Conservation (phyloP, 2,888 invertebrate genomes). For the Hipparchia sbordonii region DNA sequence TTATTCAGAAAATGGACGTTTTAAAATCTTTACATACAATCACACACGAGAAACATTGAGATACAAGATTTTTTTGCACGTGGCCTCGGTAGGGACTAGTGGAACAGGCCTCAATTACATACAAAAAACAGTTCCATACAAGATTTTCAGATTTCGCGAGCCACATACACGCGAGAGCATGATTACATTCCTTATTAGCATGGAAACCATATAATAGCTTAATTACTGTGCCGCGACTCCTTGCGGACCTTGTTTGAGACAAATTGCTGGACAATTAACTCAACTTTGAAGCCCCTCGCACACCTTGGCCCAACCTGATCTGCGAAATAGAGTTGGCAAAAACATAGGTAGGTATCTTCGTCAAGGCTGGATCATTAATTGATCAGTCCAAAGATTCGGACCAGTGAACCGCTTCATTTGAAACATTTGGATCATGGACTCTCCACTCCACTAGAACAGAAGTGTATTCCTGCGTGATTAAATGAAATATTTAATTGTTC, state of each 20-base stretch:
- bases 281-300: neutral
- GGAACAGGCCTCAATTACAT: neutral
- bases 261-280: slow-evolving; percentile 22
- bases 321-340: too few relatives aligned
- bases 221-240: slow-evolving; percentile 48
- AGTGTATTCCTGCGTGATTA: too few relatives aligned
- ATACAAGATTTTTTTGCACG: slow-evolving; percentile 16
- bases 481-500: too few relatives aligned
- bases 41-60: neutral
- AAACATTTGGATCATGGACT: too few relatives aligned
- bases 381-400: too few relatives aligned
- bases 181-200: slow-evolving; percentile 55
- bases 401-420: too few relatives aligned
- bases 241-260: slow-evolving; percentile 12
- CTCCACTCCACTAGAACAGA: too few relatives aligned
- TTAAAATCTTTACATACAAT: slow-evolving; percentile 11
- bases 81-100: neutral
- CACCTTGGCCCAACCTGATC: too few relatives aligned
- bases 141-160: slow-evolving; percentile 19
- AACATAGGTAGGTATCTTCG: too few relatives aligned
- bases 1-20: neutral
- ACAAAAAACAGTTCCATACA: slow-evolving; percentile 13
- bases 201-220: slow-evolving; percentile 60
- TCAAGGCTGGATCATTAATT: too few relatives aligned
- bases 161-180: slow-evolving; percentile 18